Base-by-base conservation (phyloP, 2,888 invertebrate species). In the Erebia palarica region DNA sequence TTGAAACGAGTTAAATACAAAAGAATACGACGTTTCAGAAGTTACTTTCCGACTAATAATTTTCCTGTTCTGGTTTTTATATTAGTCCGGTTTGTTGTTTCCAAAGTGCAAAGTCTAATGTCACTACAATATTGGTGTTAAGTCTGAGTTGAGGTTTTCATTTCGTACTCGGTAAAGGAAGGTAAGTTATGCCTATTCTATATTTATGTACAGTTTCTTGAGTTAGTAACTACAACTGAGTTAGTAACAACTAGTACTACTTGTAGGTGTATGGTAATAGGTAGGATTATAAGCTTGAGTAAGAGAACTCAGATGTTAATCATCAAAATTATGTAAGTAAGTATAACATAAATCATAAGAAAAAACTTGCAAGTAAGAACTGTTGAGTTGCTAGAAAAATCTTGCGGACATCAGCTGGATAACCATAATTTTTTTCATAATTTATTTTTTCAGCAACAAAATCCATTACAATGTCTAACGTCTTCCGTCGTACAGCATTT, bases 401-500 rank as follows among this genome's bases (percentile, higher is more conserved):
- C 27, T 27, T 47, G 11, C 11, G 11, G 11, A 11, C 47, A 11
- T 13, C 11, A 47, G 47, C 47, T 47, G 3, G 11, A 13, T 47
- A 13, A 4, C 1, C 11, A 11, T 0, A 2, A 47, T 3, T 47
- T 47, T 47, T 47, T 47, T 47, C 13, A 47, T 3, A 51, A 58
- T 44, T 59, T 53, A 59, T 53, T 36, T 68, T 68, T 68, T 51
- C 51, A 63, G 63, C 47, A 59, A 63, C 21, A 66, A 14, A 53
- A 18, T 27, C 27, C 27, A 27, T 18, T 59, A 70, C 55, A 77
- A 86, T 86, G 86, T 77, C 85, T 44, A 80, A 72, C 49, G 71
- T 81, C 36, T 69, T 87, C 4, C 79, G 81, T 75, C 81, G 82
- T 58, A 76, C 81, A 58, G 78, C 80, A 0, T 69, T 79, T 13